Base-by-base conservation (phyloP, 2,797 vertebrate species). In the Benthosema pterotum region DNA sequence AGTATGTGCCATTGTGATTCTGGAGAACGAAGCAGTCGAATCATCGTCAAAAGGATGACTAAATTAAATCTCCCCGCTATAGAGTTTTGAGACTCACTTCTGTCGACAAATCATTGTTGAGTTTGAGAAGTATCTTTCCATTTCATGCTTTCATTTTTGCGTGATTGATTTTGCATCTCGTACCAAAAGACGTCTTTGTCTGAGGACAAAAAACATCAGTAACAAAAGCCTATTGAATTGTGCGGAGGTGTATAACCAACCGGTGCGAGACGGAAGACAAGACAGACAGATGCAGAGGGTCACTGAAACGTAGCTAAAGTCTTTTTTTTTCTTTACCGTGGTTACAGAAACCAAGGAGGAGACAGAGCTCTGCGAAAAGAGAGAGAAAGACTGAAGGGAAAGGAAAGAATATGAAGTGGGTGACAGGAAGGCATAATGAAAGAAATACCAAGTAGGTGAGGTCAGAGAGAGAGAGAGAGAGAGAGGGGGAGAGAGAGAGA, bases 401-500 rank as follows among this genome's bases (percentile, higher is more conserved):
- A 62, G 72, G 66, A 77, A 64, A 57, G 77, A 78, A 76, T 80
- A 51, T n/a, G n/a, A 25, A 42, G 12, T 18, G 2, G n/a, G 32
- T 3, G 38, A 42, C 16, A 58, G 42, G 11, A 49, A 58, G 48
- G 52, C 18, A 55, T 49, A 57, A 49, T 45, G 15, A 18, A 50
- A 48, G 52, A 32, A 38, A 45, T 47, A 16, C 11, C 25, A 32
- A 54, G 51, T 13, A 38, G 42, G 43, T 17, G 22, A 19, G 52
- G 17, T 17, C 22, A 38, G 52, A 32, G 22, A 57, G 28, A 52
- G 61, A 43, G 60, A 50, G 42, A 53, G 25, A 52, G 60, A 50
- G 45, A 32, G n/a, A 43, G 14, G 22, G 54, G 58, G 49, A 32
- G 52, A 56, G n/a, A n/a, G n/a, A n/a, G n/a, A n/a, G n/a, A n/a